phyloP scores from a whole-genome alignment of 2,113 vertebrate species.

The Lamprologus callipterus region DNA sequence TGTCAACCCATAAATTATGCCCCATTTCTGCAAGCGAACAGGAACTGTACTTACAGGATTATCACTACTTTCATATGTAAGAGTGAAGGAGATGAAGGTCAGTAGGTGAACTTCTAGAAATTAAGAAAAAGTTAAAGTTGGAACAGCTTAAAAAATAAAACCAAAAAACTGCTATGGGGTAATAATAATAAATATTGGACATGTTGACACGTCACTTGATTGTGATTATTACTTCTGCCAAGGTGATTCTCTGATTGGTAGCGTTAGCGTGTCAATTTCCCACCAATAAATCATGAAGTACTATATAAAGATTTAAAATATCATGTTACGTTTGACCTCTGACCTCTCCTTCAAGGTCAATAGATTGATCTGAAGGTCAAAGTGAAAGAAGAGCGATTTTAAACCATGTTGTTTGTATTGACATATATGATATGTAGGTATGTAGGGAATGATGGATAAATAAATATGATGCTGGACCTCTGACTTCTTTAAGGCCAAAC shows the following conservation, averaged over 20 bases:
- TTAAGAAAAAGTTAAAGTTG: background rate
- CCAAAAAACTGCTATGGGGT: background rate
- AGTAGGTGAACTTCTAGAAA: background rate
- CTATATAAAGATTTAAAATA: background rate
- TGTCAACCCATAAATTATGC: background rate
- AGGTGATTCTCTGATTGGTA: background rate
- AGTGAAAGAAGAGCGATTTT: background rate
- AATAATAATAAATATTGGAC: background rate
- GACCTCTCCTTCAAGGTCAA: background rate
- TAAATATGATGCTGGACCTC: background rate
- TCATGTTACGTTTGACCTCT: background rate
- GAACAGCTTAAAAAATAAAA: background rate
- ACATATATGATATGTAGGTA: background rate
- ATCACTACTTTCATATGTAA: background rate
- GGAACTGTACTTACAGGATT: background rate
- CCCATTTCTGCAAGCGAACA: background rate
- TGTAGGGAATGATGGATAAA: background rate
- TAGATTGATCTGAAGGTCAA: background rate
- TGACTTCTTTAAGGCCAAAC: background rate
- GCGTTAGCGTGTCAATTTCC: background rate
- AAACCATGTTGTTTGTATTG: background rate
- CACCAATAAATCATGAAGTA: background rate
- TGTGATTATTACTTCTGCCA: background rate
- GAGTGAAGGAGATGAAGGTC: background rate
- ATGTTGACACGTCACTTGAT: background rate